A percentile compares a stretch with the other conserved stretches of the same genome.
These are phyloP conservation scores for Aptenodytes forsteri DNA, from an alignment of 2,113 vertebrate genomes.

Conservation along the genomic window DNA sequence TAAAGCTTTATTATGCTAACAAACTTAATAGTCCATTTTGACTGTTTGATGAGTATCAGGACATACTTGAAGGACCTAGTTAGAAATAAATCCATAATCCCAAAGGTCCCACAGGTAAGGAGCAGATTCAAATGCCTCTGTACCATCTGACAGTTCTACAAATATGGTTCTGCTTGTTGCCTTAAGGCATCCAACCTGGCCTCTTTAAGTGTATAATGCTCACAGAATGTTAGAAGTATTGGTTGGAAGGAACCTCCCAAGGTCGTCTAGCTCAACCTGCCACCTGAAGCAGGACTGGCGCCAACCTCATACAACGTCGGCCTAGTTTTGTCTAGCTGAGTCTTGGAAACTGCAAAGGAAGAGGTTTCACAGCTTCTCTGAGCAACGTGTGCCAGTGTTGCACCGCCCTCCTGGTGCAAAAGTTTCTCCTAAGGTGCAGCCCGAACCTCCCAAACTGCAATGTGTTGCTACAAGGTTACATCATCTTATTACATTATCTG, in stretches of 20 bases:
- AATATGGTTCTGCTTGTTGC: not conserved
- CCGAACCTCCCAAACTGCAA: not conserved
- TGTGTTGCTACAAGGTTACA: not conserved
- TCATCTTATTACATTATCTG: not conserved
- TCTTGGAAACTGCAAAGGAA: not conserved
- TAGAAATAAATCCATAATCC: not conserved
- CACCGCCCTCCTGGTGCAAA: not conserved
- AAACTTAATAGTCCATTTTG: not conserved
- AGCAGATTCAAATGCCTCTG: not conserved
- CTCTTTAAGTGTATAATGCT: not conserved
- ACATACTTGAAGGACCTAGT: not conserved
- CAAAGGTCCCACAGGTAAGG: not conserved
- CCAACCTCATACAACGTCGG: not conserved
- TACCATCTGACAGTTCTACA: not conserved
- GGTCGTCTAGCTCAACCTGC: not conserved
- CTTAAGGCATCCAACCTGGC: not conserved
- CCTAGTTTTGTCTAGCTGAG: not conserved
- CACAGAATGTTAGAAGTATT: not conserved
- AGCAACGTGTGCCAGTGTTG: accelerated
- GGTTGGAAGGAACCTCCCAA: not conserved
- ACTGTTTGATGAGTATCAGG: not conserved
- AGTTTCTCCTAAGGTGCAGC: not conserved
- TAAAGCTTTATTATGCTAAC: not conserved
- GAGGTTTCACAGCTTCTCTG: not conserved
- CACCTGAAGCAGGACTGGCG: not conserved